Percentiles rank a stretch among this genome's conserved stretches.
Evolutionary conservation across 2,888 invertebrate species (phyloP).

Genomic region (Priocnemis perturbator): DNA sequence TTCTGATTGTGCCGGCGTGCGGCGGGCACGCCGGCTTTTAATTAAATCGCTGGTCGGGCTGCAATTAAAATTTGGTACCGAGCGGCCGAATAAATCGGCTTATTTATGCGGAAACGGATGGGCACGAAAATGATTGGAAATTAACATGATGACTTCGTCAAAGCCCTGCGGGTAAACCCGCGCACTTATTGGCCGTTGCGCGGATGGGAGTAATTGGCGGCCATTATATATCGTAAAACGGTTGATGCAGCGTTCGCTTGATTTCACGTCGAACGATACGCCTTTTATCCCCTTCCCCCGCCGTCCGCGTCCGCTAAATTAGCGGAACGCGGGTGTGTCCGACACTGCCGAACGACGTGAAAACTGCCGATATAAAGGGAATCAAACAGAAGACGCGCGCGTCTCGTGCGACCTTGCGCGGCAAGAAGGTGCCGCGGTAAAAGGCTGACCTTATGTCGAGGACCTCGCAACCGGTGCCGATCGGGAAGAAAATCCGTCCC

Average conservation of each 20-base stretch:
- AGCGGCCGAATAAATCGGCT: slow-evolving; percentile 27
- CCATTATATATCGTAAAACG: too few species aligned
- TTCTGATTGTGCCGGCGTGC: slow-evolving; percentile 26
- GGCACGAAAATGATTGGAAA: slow-evolving; percentile 27
- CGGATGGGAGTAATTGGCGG: too few species aligned
- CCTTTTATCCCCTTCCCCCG: too few species aligned
- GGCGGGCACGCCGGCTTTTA: slow-evolving; percentile 22
- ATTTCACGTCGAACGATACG: too few species aligned
- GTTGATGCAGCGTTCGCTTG: too few species aligned
- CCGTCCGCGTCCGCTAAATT: too few species aligned
- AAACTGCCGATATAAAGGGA: too few species aligned
- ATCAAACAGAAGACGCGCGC: too few species aligned
- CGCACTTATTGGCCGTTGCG: too few species aligned
- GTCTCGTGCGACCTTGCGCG: slow-evolving; percentile 3
- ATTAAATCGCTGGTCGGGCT: slow-evolving; percentile 51
- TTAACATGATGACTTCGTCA: slow-evolving; percentile 18
- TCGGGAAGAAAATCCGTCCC: slow-evolving; percentile 26
- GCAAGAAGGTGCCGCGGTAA: slow-evolving; percentile 1
- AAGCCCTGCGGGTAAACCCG: too few species aligned
- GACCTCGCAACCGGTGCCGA: neutral
- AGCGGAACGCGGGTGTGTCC: too few species aligned
- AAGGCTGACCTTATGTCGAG: neutral
- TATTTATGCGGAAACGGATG: slow-evolving; percentile 32
- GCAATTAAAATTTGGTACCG: slow-evolving; percentile 50
- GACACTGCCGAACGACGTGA: too few species aligned